Conservation (phyloP, 2,797 vertebrate genomes). For the Leptoclinus maculatus region DNA sequence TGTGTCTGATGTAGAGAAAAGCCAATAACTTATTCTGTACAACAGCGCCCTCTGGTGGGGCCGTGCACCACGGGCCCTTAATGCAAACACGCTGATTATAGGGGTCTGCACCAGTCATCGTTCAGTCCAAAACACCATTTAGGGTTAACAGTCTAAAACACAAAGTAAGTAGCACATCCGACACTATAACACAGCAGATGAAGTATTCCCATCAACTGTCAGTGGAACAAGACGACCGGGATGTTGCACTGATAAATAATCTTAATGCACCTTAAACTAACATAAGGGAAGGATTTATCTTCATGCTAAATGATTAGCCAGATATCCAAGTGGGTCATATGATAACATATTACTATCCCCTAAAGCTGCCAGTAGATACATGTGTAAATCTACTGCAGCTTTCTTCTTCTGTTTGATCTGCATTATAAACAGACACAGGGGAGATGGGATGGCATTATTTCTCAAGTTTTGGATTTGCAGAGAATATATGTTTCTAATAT, state of each 20-base stretch:
- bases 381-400: conserved; percentile 1
- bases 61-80: no score
- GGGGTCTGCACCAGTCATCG: background rate
- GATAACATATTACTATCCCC: conserved; percentile 19
- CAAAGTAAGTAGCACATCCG: background rate
- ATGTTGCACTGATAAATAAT: conserved; percentile 33
- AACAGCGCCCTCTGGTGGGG: no score
- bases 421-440: no score
- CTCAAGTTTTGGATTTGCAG: no score
- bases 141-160: background rate
- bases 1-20: no score
- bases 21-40: no score
- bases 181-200: background rate
- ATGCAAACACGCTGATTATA: no score
- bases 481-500: no score
- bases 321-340: conserved; percentile 14
- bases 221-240: conserved; percentile 5
- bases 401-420: background rate
- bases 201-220: background rate
- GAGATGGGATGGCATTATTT: no score
- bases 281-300: conserved; percentile 9
- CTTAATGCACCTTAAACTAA: conserved; percentile 28
- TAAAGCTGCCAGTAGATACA: conserved; percentile 13
- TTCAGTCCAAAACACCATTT: background rate
- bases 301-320: conserved; percentile 47